Evolutionary conservation across 53 echinoderm and acorn worm species (phyloP), one percentile per base, ranked within the genome.

Genomic region (Luidia sarsii): DNA sequence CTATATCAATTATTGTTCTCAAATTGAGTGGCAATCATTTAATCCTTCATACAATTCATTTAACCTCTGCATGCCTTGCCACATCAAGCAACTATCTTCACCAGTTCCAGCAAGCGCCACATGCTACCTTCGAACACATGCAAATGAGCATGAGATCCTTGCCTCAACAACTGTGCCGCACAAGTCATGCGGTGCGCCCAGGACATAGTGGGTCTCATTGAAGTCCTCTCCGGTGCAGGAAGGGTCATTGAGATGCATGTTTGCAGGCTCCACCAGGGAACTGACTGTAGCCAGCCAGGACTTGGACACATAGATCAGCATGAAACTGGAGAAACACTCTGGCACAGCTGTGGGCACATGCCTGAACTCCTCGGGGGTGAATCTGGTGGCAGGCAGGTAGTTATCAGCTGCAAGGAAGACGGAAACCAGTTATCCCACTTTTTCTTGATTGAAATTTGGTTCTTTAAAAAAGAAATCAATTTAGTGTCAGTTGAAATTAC

Each of bases 111-210:
- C n/a, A n/a, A n/a, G n/a, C n/a, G n/a, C n/a, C n/a, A n/a, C n/a
- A n/a, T n/a, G n/a, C n/a, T n/a, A n/a, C n/a, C n/a, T n/a, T n/a
- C n/a, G n/a, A n/a, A n/a, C n/a, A n/a, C n/a, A n/a, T n/a, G n/a
- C n/a, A n/a, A n/a, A n/a, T n/a, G n/a, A n/a, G n/a, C n/a, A n/a
- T n/a, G n/a, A n/a, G n/a, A n/a, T n/a, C n/a, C n/a, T 81, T 64
- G 81, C 87, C 27, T 81, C 69, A 19, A 63, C 81, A 18, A 50
- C 70, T 19, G 87, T 87, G 16, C 71, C 71, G 48, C 87, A 87
- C 81, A 80, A 80, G 59, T 61, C 87, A 13, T 86, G 80, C 2
- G 87, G n/a, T 20, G 77, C 70, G 25, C 87, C 87, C 30, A 87
- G 39, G 29, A 70, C 62, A 29, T 52, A 81, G 32, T 87, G 87